A percentile compares a stretch with the other conserved stretches of the same genome.
Evolutionary conservation across 2,888 invertebrate genomes (phyloP).

Genomic region (Athalia rosae): DNA sequence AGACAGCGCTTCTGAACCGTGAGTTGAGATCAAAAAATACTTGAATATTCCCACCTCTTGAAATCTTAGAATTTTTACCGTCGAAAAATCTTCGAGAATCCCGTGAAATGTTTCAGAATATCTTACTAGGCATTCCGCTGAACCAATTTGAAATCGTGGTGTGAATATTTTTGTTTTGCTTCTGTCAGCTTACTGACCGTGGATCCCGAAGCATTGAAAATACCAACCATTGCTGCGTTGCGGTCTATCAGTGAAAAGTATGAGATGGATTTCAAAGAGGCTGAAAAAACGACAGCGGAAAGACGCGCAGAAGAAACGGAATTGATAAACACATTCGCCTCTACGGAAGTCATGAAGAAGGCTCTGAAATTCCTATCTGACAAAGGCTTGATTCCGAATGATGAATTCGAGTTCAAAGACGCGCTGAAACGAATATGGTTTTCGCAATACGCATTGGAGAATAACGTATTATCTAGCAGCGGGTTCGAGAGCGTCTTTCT

Average conservation of each 20-base stretch:
- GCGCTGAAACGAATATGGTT: slow-evolving; percentile 86
- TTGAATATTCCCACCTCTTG: no score
- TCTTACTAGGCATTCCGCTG: no score
- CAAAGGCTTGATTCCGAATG: slow-evolving; percentile 75
- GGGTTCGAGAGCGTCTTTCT: slow-evolving; percentile 96
- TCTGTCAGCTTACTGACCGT: slow-evolving; percentile 80
- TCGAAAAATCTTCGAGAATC: no score
- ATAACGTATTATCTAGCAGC: slow-evolving; percentile 87
- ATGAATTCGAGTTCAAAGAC: slow-evolving; percentile 79
- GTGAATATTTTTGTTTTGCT: slow-evolving; percentile 34
- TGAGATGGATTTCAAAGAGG: slow-evolving; percentile 81
- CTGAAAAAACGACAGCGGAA: slow-evolving; percentile 84
- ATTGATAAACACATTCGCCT: slow-evolving; percentile 85
- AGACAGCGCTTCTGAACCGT: slow-evolving; percentile 87
- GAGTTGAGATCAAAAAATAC: slow-evolving; percentile 71
- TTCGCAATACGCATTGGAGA: slow-evolving; percentile 86
- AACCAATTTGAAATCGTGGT: not conserved
- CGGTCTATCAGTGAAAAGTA: slow-evolving; percentile 87
- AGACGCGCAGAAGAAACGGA: slow-evolving; percentile 87
- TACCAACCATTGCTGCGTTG: slow-evolving; percentile 85
- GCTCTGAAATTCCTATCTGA: slow-evolving; percentile 80
- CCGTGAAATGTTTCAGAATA: no score
- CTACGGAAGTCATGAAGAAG: slow-evolving; percentile 84
- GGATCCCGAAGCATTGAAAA: slow-evolving; percentile 79
- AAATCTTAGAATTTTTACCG: no score